A percentile compares a stretch with the other conserved stretches of the same genome.
These are phyloP conservation scores for Stenopsyche tienmushanensis DNA, from an alignment of 1,140 invertebrate species.

Conservation along the genomic window DNA sequence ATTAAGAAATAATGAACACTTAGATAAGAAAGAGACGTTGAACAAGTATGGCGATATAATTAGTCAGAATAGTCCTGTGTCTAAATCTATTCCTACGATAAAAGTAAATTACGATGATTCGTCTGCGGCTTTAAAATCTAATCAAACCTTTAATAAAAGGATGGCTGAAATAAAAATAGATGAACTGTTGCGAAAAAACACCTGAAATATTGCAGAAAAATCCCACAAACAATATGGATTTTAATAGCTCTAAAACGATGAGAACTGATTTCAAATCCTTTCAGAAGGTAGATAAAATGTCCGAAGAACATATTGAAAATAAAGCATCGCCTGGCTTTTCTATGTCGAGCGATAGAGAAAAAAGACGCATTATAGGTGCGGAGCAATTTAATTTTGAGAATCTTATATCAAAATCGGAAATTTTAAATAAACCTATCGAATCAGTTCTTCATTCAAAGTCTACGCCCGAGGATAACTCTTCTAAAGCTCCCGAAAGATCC, in stretches of 20 bases:
- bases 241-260: not conserved
- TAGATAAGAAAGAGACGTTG: constrained; percentile 12
- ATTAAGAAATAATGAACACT: not conserved
- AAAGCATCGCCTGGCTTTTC: not conserved
- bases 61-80: constrained; percentile 4
- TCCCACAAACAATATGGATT: constrained; percentile 1
- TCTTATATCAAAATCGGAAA: constrained; percentile 56
- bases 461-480: constrained; percentile 17
- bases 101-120: constrained; percentile 23
- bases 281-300: not conserved
- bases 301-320: not conserved
- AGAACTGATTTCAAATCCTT: constrained; percentile 10
- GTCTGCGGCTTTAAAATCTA: constrained; percentile 12
- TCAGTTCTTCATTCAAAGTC: constrained; percentile 26
- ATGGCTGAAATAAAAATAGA: constrained; percentile 32
- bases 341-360: not conserved
- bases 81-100: constrained; percentile 29
- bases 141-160: constrained; percentile 12
- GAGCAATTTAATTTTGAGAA: constrained; percentile 60
- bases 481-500: constrained; percentile 49
- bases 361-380: constrained; percentile 43
- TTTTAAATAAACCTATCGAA: constrained; percentile 54
- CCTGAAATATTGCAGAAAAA: constrained; percentile 31
- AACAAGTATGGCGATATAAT: not conserved
- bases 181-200: constrained; percentile 33